These are phyloP conservation scores for Todiramphus saurophagus DNA, from an alignment of 2,113 vertebrate genomes.

Conservation along the genomic window DNA sequence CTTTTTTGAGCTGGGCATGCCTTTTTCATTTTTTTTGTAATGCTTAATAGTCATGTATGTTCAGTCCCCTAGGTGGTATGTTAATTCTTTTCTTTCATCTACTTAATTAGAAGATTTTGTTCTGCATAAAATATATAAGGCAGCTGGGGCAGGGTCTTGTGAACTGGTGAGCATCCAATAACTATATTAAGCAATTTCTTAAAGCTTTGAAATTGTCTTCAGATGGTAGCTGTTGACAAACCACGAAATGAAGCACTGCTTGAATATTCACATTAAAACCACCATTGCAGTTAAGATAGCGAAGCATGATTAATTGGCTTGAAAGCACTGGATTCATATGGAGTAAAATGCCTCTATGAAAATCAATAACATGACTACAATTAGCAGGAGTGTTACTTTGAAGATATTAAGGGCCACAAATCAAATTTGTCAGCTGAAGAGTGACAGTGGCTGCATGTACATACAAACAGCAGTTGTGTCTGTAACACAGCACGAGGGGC, in stretches of 20 bases:
- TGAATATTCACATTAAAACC: conserved; percentile 55
- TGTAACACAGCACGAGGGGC: background rate
- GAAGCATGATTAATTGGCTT: conserved; percentile 51
- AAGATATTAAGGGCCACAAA: conserved; percentile 67
- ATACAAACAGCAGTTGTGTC: conserved; percentile 19
- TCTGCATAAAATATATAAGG: conserved; percentile 36
- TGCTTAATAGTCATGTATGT: conserved; percentile 47
- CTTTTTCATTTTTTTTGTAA: background rate
- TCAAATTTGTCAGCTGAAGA: conserved; percentile 54
- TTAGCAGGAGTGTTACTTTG: conserved; percentile 69
- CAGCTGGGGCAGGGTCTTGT: conserved; percentile 33
- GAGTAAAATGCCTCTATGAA: conserved; percentile 67
- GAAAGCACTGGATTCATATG: conserved; percentile 52
- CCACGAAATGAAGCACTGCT: conserved; percentile 7
- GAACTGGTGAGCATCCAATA: conserved; percentile 50
- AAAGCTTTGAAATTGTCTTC: conserved; percentile 39
- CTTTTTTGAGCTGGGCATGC: background rate
- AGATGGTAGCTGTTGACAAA: conserved; percentile 49
- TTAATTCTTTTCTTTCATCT: conserved; percentile 52
- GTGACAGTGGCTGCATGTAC: background rate
- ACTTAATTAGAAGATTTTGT: conserved; percentile 63
- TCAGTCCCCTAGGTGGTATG: conserved; percentile 55
- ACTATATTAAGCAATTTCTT: conserved; percentile 46
- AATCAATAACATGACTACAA: conserved; percentile 71
- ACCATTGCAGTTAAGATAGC: background rate